A percentile compares a stretch with the other conserved stretches of the same genome.
These are phyloP conservation scores for Pao palembangensis DNA, from an alignment of 2,113 vertebrate genomes.

Conservation along the genomic window DNA sequence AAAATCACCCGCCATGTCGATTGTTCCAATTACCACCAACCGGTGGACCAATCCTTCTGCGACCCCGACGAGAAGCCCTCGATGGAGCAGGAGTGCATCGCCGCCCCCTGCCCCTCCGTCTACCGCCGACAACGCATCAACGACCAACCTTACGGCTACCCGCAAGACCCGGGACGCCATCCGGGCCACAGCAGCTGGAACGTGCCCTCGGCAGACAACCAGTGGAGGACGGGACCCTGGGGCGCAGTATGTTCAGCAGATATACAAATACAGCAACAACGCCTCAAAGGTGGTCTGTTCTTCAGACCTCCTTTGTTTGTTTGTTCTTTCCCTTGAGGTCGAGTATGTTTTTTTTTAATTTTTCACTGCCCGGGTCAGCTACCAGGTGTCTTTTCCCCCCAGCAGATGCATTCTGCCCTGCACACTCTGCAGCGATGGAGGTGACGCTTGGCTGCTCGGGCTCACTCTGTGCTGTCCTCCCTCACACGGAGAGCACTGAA, in stretches of 20 bases:
- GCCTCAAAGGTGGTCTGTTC: no score
- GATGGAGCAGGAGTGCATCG: slow-evolving; percentile 80
- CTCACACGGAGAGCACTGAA: slow-evolving; percentile 26
- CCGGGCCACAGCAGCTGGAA: slow-evolving; percentile 79
- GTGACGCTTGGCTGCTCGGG: slow-evolving; percentile 20
- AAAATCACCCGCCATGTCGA: slow-evolving; percentile 81
- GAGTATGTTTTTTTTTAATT: background rate
- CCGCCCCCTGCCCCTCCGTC: slow-evolving; percentile 74
- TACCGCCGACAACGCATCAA: slow-evolving; percentile 73
- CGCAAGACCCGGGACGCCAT: slow-evolving; percentile 71
- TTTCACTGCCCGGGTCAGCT: background rate
- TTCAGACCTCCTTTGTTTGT: no score
- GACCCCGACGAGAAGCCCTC: slow-evolving; percentile 78
- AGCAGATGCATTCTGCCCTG: slow-evolving; percentile 17
- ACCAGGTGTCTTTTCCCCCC: background rate
- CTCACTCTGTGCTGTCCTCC: slow-evolving; percentile 29
- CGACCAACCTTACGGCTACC: slow-evolving; percentile 76
- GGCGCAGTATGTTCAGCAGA: slow-evolving; percentile 83
- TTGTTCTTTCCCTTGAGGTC: background rate
- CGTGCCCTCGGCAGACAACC: slow-evolving; percentile 76
- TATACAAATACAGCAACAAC: background rate
- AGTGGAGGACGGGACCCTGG: slow-evolving; percentile 97
- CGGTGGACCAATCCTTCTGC: slow-evolving; percentile 83
- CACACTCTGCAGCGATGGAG: slow-evolving; percentile 9
- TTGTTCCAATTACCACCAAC: slow-evolving; percentile 85